Percentiles rank a stretch among this genome's conserved stretches.
phyloP scores from a whole-genome alignment of 2,888 invertebrate species.

The Cantharis nigra region DNA sequence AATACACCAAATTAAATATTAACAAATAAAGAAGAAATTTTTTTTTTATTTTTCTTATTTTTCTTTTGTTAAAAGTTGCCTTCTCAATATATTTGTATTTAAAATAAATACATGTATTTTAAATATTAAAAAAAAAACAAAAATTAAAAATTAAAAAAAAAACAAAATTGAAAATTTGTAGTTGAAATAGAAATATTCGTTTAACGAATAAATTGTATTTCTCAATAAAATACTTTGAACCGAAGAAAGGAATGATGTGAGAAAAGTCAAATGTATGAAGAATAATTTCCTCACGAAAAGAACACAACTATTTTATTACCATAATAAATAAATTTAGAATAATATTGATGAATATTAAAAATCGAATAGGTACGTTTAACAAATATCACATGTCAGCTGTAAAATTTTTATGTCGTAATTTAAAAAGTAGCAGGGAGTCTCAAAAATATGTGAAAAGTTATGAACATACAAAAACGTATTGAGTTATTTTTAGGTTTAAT shows the following conservation, averaged over 20 bases:
- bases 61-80: no score
- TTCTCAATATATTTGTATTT: no score
- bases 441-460: slow-evolving; percentile 1
- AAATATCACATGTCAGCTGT: not conserved
- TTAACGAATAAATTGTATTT: no score
- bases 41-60: no score
- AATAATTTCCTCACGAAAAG: not conserved
- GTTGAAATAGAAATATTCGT: no score
- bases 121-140: no score
- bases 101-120: no score
- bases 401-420: slow-evolving; percentile 1
- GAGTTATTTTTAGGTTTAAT: not conserved
- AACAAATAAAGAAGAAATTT: no score
- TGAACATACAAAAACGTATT: not conserved
- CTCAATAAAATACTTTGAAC: no score
- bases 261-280: not conserved
- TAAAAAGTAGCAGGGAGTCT: slow-evolving; percentile 2
- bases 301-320: not conserved
- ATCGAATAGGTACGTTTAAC: not conserved
- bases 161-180: no score
- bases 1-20: no score
- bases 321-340: not conserved
- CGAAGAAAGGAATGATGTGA: not conserved
- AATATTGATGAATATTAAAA: not conserved
- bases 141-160: no score